These are phyloP conservation scores for Sorex araneus DNA, from an alignment of 2,113 vertebrate genomes.

Conservation along the genomic window DNA sequence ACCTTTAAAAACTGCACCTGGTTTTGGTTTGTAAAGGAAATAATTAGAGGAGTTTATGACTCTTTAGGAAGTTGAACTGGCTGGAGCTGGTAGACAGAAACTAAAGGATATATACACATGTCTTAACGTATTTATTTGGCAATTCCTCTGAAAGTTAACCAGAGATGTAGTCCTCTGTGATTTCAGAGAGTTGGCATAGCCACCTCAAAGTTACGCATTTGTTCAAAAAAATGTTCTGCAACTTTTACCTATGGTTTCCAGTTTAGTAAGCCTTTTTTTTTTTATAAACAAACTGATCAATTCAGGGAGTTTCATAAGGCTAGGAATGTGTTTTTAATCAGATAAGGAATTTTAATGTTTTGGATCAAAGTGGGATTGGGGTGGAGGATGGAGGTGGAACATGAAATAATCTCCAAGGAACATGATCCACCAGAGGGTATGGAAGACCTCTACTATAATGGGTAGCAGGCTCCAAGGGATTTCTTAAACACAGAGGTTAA, in stretches of 20 bases:
- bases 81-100: slow-evolving; percentile 44
- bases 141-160: slow-evolving; percentile 1
- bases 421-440: neutral
- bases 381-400: accelerated
- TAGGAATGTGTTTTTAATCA: slow-evolving; percentile 5
- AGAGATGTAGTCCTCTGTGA: neutral
- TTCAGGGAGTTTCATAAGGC: neutral
- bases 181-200: neutral
- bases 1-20: slow-evolving; percentile 46
- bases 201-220: too few relatives aligned
- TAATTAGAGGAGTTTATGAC: slow-evolving; percentile 68
- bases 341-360: neutral
- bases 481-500: neutral
- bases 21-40: slow-evolving; percentile 67
- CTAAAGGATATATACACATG: neutral
- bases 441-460: accelerated
- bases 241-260: neutral
- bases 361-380: neutral
- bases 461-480: neutral
- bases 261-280: neutral
- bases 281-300: neutral
- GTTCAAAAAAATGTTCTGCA: neutral
- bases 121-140: slow-evolving; percentile 35
- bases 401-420: neutral
- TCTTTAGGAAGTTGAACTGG: slow-evolving; percentile 43